phyloP scores from a whole-genome alignment of 2,888 invertebrate species.

The Eilema griseolum region DNA sequence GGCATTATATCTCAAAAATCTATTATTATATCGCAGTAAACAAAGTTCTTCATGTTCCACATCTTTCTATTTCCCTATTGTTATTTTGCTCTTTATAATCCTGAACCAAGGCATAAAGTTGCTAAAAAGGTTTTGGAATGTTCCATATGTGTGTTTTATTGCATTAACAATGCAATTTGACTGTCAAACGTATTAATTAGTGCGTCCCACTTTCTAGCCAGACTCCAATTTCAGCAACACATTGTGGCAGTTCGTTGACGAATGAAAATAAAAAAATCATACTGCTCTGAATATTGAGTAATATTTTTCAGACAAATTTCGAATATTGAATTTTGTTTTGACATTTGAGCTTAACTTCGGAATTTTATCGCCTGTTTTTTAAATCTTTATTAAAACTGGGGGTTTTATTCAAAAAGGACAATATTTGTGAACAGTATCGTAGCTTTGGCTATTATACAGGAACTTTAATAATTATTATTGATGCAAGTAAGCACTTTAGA shows the following conservation, averaged over 20 bases:
- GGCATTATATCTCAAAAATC: too few species aligned
- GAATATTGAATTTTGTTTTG: not conserved
- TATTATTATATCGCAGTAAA: too few species aligned
- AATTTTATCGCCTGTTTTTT: not conserved
- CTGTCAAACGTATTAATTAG: conserved; percentile 26
- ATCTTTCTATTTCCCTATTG: too few species aligned
- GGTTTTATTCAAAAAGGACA: too few species aligned
- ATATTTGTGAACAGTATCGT: too few species aligned
- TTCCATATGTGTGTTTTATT: not conserved
- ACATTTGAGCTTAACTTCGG: not conserved
- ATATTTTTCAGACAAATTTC: conserved; percentile 10
- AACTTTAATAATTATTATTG: too few species aligned
- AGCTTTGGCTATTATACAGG: too few species aligned
- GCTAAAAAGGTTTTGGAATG: not conserved
- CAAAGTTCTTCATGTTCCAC: not conserved
- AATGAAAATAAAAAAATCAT: conserved; percentile 19
- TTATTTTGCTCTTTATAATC: too few species aligned
- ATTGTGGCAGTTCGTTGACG: conserved; percentile 14
- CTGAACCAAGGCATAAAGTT: not conserved
- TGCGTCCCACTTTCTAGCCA: conserved; percentile 19
- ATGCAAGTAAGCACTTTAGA: too few species aligned
- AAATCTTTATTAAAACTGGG: too few species aligned
- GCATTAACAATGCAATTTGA: conserved; percentile 18
- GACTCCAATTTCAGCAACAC: conserved; percentile 20
- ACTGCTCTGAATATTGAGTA: conserved; percentile 3